Evolutionary conservation across 2,888 invertebrate genomes (phyloP), one percentile per base, ranked within the genome.

Genomic region (Calameuta filiformis): DNA sequence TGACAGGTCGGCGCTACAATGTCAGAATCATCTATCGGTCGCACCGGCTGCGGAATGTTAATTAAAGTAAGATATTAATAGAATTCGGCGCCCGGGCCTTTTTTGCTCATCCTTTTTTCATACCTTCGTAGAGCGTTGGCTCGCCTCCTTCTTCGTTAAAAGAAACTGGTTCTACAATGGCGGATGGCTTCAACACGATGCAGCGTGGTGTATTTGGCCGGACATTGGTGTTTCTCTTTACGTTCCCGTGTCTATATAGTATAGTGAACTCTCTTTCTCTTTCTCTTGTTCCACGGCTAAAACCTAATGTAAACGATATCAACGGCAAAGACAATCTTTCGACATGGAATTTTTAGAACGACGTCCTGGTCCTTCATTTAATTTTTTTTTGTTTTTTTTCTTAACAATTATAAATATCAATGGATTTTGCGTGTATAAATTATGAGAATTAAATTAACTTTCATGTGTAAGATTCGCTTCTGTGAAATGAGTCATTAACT

Each of bases 101-200:
- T 79, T 84, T 85, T 77, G 73, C 75, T 81, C 73, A 68, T 80
- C 73, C 73, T 81, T 81, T 81, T 84, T 81, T 74, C 75, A 69
- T 76, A 76, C 74, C 82, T 81, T 73, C 82, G 76, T 80, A 81
- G 81, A 83, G 82, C 82, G 76, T 81, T 80, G 76, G 77, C 77
- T 69, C 77, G 76, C 79, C 76, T 71, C 12, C 71, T 33, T 30
- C 69, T 31, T 79, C 77, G 78, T 85, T 85, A 83, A 86, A 84
- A 86, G 86, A 87, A 56, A 87, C 87, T 86, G 87, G 87, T 87
- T 87, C 86, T 84, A 81, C 86, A 33, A 69, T 79, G 83, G 85
- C 71, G 86, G 87, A 85, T 87, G 87, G 85, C 56, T 87, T 87
- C 86, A 85, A 87, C 87, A 82, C 87, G 85, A 84, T 84, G 87